Conservation (phyloP, 1,140 invertebrate species). For the Drosophila bifasciata region DNA sequence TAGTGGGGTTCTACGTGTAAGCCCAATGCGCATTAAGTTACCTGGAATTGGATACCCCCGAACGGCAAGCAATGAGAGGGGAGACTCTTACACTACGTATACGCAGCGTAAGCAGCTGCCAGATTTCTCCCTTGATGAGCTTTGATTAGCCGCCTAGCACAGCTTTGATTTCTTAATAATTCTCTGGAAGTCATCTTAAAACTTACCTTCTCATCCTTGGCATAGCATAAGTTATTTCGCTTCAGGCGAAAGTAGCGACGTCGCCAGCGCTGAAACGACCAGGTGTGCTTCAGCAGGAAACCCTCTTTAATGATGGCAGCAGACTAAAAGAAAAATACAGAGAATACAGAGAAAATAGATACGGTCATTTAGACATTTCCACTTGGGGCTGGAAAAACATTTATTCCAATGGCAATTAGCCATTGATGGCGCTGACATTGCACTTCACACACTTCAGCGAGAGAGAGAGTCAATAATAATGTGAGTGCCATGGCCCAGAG, state of each 20-base stretch:
- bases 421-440: conserved; percentile 47
- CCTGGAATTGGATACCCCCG: too few relatives aligned
- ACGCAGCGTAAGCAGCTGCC: too few relatives aligned
- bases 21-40: too few relatives aligned
- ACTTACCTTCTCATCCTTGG: conserved; percentile 92
- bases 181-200: not conserved
- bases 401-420: conserved; percentile 35
- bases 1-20: too few relatives aligned
- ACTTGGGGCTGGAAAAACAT: conserved; percentile 5
- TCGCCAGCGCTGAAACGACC: conserved; percentile 93
- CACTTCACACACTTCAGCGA: conserved; percentile 3
- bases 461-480: conserved; percentile 36
- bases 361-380: conserved; percentile 7
- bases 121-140: too few relatives aligned
- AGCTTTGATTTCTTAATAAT: not conserved
- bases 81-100: too few relatives aligned
- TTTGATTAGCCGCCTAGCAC: too few relatives aligned
- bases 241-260: conserved; percentile 92
- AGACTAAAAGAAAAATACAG: conserved; percentile 64
- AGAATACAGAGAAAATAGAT: not conserved
- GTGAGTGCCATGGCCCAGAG: conserved; percentile 7
- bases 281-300: conserved; percentile 93
- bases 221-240: conserved; percentile 92
- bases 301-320: conserved; percentile 92
- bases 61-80: too few relatives aligned